Evolutionary conservation across 2,888 invertebrate genomes (phyloP).

Genomic region (Rhogogaster chlorosoma): DNA sequence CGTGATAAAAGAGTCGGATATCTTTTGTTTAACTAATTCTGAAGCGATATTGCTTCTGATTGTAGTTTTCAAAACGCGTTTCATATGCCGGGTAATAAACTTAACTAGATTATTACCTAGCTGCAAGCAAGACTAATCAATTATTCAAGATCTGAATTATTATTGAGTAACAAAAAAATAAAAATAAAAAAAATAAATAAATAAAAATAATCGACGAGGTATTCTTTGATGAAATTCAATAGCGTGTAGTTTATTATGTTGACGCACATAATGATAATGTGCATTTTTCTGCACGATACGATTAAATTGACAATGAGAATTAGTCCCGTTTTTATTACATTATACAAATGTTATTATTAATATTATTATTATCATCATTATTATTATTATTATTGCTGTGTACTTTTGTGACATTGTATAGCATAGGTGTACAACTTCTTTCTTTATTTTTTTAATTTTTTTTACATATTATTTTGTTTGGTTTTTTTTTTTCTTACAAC

Average conservation of each 20-base stretch:
- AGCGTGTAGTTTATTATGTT: neutral
- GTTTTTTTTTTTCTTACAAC: neutral
- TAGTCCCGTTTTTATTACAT: neutral
- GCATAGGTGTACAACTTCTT: neutral
- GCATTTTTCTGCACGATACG: neutral
- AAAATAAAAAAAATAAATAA: neutral
- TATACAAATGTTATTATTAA: constrained; percentile 22
- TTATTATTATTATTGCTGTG: constrained; percentile 2
- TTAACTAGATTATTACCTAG: neutral
- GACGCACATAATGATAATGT: neutral
- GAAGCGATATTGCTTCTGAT: neutral
- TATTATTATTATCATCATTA: constrained; percentile 20
- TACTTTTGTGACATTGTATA: constrained; percentile 26
- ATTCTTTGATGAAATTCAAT: neutral
- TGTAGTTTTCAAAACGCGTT: neutral
- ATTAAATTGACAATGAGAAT: neutral
- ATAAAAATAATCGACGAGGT: neutral
- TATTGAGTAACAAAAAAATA: neutral
- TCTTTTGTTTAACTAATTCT: neutral
- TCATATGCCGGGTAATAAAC: neutral
- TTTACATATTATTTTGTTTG: neutral
- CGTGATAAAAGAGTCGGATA: neutral
- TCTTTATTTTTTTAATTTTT: neutral
- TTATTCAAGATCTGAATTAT: neutral
- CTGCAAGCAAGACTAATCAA: neutral